Evolutionary conservation across 2,113 vertebrate species (phyloP).

Genomic region (Amazona vittata): DNA sequence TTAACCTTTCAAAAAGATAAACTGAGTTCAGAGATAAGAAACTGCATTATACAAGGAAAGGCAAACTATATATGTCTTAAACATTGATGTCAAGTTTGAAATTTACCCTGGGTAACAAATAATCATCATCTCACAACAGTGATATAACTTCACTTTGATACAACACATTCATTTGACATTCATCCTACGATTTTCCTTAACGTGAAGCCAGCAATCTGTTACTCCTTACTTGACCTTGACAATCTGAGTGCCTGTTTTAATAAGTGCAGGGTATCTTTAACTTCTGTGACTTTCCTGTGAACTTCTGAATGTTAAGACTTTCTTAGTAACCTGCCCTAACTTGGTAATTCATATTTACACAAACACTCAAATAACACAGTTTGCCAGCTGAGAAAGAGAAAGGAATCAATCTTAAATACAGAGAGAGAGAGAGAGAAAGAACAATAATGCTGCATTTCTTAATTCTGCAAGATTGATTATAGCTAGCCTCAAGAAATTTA

Average conservation of each 20-base stretch:
- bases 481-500: neutral
- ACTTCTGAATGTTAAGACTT: neutral
- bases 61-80: neutral
- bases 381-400: neutral
- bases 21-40: neutral
- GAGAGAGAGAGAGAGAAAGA: neutral
- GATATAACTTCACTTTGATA: neutral
- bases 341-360: neutral
- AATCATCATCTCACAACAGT: neutral
- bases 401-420: neutral
- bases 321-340: neutral
- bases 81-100: neutral
- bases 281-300: neutral
- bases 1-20: neutral
- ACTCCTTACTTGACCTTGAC: slow-evolving; percentile 72
- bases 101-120: neutral
- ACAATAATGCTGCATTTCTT: neutral
- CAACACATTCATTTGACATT: slow-evolving; percentile 39
- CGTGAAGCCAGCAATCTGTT: neutral
- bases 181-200: neutral
- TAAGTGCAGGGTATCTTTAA: neutral
- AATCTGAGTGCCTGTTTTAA: neutral
- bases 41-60: neutral
- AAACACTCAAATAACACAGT: neutral
- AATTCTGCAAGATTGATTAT: slow-evolving; percentile 2